phyloP scores from a whole-genome alignment of 2,113 vertebrate species.

The Anhinga anhinga region DNA sequence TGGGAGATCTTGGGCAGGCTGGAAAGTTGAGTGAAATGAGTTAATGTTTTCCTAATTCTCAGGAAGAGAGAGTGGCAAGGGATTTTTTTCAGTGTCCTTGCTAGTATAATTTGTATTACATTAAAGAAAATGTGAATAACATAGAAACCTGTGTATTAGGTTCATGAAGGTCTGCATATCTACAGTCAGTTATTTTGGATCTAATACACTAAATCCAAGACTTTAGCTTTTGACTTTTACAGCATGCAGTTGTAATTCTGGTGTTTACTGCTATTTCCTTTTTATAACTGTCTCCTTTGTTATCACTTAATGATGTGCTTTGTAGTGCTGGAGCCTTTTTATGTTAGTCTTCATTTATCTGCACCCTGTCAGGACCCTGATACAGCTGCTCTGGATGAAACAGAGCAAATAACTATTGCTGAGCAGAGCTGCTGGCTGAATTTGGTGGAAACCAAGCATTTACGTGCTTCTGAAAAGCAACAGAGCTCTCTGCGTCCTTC shows the following conservation, averaged over 20 bases:
- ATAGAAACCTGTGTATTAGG: fast-evolving
- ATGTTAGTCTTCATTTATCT: background rate
- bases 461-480: fast-evolving
- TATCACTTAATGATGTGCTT: background rate
- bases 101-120: background rate
- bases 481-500: background rate
- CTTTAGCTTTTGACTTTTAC: background rate
- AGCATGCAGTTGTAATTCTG: background rate
- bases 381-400: background rate
- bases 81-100: background rate
- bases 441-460: background rate
- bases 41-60: background rate
- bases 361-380: background rate
- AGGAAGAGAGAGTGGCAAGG: background rate
- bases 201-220: background rate
- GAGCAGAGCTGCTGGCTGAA: background rate
- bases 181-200: background rate
- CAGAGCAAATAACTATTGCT: background rate
- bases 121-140: background rate
- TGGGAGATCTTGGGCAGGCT: background rate
- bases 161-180: background rate
- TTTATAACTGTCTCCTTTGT: background rate
- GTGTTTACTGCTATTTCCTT: background rate
- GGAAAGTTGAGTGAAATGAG: background rate
- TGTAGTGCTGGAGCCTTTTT: background rate